Evolutionary conservation across 2,113 vertebrate genomes (phyloP).

Genomic region (Ondatra zibethicus): DNA sequence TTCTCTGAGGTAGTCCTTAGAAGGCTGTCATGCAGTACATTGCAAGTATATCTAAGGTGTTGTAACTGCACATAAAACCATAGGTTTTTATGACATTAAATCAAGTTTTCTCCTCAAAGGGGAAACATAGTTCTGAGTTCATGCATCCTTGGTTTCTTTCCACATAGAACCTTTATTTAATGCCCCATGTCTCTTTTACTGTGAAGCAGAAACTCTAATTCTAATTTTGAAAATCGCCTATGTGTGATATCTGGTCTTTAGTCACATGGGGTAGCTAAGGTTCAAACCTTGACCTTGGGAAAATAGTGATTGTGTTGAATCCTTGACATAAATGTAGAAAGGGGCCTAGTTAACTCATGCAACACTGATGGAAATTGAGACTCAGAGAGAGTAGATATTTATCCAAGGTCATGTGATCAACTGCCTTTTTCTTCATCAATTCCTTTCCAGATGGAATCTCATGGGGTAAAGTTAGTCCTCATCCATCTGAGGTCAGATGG

Average conservation of each 20-base stretch:
- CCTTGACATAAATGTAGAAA: background rate
- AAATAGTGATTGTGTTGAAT: background rate
- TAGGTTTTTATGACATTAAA: background rate
- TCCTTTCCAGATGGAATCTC: background rate
- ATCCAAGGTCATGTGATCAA: background rate
- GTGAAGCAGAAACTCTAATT: background rate
- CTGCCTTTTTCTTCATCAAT: background rate
- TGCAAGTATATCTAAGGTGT: background rate
- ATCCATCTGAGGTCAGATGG: background rate
- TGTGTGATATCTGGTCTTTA: background rate
- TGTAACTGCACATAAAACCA: background rate
- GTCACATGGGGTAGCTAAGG: background rate
- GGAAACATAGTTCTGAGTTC: background rate
- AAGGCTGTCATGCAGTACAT: too few species aligned
- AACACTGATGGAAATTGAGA: background rate
- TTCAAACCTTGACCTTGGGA: background rate
- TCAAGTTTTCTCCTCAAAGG: background rate
- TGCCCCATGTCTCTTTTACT: background rate
- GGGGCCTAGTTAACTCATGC: background rate
- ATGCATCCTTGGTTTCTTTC: background rate
- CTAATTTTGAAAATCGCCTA: background rate
- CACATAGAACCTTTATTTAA: rapidly evolving
- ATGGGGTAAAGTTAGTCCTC: background rate
- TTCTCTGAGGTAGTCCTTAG: background rate
- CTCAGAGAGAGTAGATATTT: background rate